These are phyloP conservation scores for Murina feae DNA, from an alignment of 2,113 vertebrate genomes.

Conservation along the genomic window DNA sequence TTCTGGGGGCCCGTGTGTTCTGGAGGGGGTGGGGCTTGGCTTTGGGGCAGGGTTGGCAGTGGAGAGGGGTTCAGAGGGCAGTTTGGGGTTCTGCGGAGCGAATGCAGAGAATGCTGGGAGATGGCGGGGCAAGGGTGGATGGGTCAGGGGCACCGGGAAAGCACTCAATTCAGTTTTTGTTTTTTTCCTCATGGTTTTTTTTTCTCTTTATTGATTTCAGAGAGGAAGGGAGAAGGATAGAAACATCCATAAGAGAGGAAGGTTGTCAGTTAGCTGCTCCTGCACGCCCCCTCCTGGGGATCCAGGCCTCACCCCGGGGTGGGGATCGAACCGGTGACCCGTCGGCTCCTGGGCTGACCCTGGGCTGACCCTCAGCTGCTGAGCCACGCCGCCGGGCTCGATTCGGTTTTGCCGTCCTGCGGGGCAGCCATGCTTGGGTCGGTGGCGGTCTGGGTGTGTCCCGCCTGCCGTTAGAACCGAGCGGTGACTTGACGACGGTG, in stretches of 20 bases:
- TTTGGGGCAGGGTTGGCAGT: not conserved
- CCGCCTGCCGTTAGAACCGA: not conserved
- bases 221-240: too few species aligned
- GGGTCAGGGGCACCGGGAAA: not conserved
- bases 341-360: too few species aligned
- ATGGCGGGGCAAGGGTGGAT: not conserved
- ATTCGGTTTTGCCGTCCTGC: too few species aligned
- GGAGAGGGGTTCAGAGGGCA: not conserved
- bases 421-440: rapidly evolving
- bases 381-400: too few species aligned
- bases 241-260: too few species aligned
- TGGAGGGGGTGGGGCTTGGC: not conserved
- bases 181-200: too few species aligned
- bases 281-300: too few species aligned
- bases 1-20: not conserved
- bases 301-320: too few species aligned
- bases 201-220: too few species aligned
- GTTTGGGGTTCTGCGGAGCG: not conserved
- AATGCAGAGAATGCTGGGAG: not conserved
- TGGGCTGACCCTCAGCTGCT: too few species aligned
- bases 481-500: rapidly evolving
- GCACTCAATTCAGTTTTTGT: rapidly evolving
- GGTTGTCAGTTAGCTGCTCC: too few species aligned
- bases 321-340: too few species aligned
- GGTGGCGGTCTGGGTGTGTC: not conserved